Percentiles rank a stretch among this genome's conserved stretches.
Conservation (phyloP, 2,113 vertebrate genomes). For the Notarius lentiginosus region DNA sequence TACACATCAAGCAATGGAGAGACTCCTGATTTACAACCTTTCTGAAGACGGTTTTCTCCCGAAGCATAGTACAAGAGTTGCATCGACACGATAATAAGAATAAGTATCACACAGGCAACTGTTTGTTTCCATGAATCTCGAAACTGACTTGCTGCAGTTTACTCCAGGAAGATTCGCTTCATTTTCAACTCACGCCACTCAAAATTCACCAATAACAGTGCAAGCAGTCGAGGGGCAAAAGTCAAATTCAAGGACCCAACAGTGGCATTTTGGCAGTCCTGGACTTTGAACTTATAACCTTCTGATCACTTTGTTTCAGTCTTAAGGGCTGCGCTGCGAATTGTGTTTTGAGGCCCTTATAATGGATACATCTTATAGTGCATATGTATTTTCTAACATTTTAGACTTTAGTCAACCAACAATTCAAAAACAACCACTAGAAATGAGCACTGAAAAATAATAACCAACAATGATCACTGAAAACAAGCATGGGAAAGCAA, state of each 20-base stretch:
- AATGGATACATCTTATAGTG: background rate
- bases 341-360: background rate
- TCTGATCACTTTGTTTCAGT: background rate
- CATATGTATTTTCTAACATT: background rate
- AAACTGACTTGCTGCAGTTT: background rate
- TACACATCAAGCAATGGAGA: slow-evolving; percentile 28
- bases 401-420: background rate
- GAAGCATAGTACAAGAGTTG: background rate
- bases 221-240: background rate
- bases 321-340: background rate
- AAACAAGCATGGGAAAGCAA: background rate
- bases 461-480: background rate
- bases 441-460: background rate
- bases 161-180: background rate
- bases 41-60: background rate
- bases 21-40: slow-evolving; percentile 10
- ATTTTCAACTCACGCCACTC: background rate
- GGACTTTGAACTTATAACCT: background rate
- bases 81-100: background rate
- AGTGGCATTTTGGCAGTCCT: background rate
- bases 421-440: background rate
- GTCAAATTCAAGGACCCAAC: background rate
- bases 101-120: background rate
- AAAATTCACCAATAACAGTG: background rate
- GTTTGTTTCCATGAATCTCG: background rate